A percentile compares a stretch with the other conserved stretches of the same genome.
These are phyloP conservation scores for Chanos chanos DNA, from an alignment of 2,797 vertebrate genomes.

Conservation along the genomic window DNA sequence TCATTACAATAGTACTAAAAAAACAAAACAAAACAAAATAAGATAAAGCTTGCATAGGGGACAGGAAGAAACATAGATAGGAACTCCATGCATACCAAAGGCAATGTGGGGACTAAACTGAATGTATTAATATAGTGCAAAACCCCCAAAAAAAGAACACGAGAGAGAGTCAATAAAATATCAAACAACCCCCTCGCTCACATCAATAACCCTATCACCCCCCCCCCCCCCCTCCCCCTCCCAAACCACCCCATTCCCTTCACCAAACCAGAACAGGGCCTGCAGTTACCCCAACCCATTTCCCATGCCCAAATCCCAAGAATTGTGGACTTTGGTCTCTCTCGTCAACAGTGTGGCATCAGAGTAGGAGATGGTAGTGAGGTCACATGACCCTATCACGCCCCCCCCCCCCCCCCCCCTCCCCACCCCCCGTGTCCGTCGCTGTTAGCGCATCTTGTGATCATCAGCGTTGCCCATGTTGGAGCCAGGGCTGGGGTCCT, in stretches of 20 bases:
- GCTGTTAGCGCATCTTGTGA: conserved; percentile 87
- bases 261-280: conserved; percentile 24
- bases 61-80: conserved; percentile 53
- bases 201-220: conserved; percentile 28
- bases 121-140: conserved; percentile 87
- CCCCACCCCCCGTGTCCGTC: conserved; percentile 46
- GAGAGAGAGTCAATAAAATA: conserved; percentile 41
- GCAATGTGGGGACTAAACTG: conserved; percentile 75
- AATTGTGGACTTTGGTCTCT: conserved; percentile 85
- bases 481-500: conserved; percentile 94
- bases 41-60: conserved; percentile 77
- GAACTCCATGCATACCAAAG: conserved; percentile 79
- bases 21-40: conserved; percentile 66
- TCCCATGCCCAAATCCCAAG: conserved; percentile 48
- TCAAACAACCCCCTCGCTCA: conserved; percentile 28
- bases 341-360: conserved; percentile 63
- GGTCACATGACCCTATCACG: conserved; percentile 42
- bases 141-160: conserved; percentile 74
- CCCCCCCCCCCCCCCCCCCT: conserved; percentile 3
- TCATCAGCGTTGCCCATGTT: conserved; percentile 90
- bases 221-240: conserved; percentile 26
- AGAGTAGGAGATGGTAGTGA: conserved; percentile 50
- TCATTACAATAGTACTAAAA: conserved; percentile 82
- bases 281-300: neutral
- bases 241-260: conserved; percentile 27